Percentiles rank a stretch among this genome's conserved stretches.
Evolutionary conservation across 2,113 vertebrate species (phyloP).

Genomic region (Tragulus kanchil): DNA sequence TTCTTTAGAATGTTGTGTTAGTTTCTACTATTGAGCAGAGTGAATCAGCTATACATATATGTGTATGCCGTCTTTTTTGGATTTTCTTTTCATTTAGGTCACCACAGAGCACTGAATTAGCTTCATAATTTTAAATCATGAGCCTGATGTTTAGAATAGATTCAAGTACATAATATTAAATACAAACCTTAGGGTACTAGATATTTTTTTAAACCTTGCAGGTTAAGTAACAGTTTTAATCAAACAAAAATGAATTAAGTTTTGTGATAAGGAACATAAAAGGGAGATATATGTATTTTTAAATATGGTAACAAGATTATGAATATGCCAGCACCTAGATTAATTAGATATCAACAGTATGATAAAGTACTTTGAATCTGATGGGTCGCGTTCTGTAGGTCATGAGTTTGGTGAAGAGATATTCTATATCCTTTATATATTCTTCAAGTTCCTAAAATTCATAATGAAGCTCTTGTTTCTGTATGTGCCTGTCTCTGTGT

Average conservation of each 20-base stretch:
- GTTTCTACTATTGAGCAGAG: background rate
- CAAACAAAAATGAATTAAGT: background rate
- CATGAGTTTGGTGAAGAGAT: background rate
- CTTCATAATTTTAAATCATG: background rate
- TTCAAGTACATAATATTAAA: background rate
- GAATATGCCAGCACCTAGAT: background rate
- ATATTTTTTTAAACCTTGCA: background rate
- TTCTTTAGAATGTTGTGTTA: background rate
- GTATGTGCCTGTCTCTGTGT: background rate
- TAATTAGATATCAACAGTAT: background rate
- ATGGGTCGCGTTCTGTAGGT: background rate
- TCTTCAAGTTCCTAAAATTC: conserved; percentile 6
- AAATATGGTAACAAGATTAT: background rate
- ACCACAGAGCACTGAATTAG: background rate
- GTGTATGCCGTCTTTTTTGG: background rate
- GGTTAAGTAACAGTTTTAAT: conserved; percentile 22
- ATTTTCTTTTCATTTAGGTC: background rate
- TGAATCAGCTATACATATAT: background rate
- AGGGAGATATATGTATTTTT: background rate
- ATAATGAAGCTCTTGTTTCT: background rate
- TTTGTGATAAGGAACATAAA: background rate
- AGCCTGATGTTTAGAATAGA: background rate
- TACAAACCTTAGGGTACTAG: background rate
- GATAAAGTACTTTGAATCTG: background rate
- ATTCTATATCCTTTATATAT: background rate